Evolutionary conservation across 1,140 invertebrate species (phyloP).

Genomic region (Lasaia peninsularis): DNA sequence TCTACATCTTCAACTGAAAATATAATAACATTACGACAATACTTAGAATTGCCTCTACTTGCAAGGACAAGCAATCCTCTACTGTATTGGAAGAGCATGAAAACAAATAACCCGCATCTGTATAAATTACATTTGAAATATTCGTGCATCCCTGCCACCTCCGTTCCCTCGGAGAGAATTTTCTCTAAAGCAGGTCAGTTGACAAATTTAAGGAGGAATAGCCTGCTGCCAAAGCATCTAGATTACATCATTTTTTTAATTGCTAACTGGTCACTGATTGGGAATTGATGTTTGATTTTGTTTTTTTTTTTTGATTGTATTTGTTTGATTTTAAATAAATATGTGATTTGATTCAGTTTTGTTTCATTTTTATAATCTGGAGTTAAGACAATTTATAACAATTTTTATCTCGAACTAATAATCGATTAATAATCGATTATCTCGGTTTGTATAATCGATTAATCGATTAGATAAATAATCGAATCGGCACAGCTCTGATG

Average conservation of each 20-base stretch:
- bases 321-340: no score
- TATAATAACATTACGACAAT: slow-evolving; percentile 17
- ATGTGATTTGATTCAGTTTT: no score
- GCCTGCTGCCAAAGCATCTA: slow-evolving; percentile 5
- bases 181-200: slow-evolving; percentile 16
- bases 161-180: slow-evolving; percentile 9
- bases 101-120: slow-evolving; percentile 17
- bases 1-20: neutral
- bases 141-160: slow-evolving; percentile 15
- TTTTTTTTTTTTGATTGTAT: no score
- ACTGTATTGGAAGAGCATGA: slow-evolving; percentile 14
- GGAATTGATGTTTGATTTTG: no score
- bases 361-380: no score
- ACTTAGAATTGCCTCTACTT: slow-evolving; percentile 4
- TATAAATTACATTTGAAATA: slow-evolving; percentile 16
- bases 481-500: no score
- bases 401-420: no score
- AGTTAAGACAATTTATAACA: no score
- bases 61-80: slow-evolving; percentile 12
- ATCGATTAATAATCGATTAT: no score
- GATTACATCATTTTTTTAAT: slow-evolving; percentile 12
- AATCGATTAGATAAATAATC: no score
- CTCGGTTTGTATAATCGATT: no score
- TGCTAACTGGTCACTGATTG: neutral
- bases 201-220: slow-evolving; percentile 15